phyloP scores from a whole-genome alignment of 2,113 vertebrate species.

The Ochotona princeps region DNA sequence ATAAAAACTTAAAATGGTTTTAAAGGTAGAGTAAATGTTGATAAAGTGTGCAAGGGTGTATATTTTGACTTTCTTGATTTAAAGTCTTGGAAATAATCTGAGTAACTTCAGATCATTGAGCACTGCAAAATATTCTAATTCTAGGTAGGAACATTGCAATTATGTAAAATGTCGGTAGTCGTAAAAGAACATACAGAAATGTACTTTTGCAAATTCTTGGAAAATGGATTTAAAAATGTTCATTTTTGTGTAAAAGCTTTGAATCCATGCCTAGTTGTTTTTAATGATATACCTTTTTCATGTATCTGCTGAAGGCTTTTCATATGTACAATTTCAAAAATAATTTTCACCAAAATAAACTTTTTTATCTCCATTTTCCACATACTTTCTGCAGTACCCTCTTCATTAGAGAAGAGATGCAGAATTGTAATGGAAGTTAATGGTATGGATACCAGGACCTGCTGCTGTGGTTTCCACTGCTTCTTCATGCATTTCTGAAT shows the following conservation, averaged over 20 bases:
- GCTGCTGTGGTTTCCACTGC: slow-evolving; percentile 7
- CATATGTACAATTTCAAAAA: too few relatives aligned
- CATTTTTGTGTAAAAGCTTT: too few relatives aligned
- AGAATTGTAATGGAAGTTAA: slow-evolving; percentile 5
- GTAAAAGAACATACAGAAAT: too few relatives aligned
- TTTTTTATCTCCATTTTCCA: too few relatives aligned
- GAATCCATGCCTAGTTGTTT: too few relatives aligned
- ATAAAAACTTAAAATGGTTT: neutral
- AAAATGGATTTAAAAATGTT: too few relatives aligned
- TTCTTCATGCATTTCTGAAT: slow-evolving; percentile 40
- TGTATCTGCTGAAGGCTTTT: too few relatives aligned
- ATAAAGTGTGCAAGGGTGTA: neutral
- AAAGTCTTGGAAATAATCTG: slow-evolving; percentile 31
- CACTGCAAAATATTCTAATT: neutral
- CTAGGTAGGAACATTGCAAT: neutral
- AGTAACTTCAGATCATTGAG: neutral
- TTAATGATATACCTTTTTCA: too few relatives aligned
- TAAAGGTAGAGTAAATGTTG: slow-evolving; percentile 8
- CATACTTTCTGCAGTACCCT: too few relatives aligned
- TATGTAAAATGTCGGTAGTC: neutral
- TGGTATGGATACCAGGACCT: neutral
- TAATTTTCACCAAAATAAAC: too few relatives aligned
- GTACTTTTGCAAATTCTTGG: too few relatives aligned
- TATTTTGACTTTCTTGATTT: neutral
- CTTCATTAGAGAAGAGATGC: neutral